Conservation (phyloP, 2,888 invertebrate species). For the Troides aeacus region DNA sequence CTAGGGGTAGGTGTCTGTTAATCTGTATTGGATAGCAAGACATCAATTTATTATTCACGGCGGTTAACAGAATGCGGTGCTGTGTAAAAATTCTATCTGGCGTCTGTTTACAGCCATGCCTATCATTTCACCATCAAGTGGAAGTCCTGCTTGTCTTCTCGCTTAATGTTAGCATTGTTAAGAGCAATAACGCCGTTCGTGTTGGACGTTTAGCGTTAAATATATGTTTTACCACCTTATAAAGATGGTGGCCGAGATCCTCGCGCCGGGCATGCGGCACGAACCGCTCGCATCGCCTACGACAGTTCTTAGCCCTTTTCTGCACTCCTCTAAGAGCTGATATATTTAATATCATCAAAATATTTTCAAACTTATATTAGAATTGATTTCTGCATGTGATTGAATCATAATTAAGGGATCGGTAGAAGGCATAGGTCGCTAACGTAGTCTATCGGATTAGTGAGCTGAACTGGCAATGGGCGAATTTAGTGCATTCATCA, state of each 20-base stretch:
- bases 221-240: slow-evolving; percentile 80
- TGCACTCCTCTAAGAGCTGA: slow-evolving; percentile 43
- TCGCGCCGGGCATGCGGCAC: slow-evolving; percentile 68
- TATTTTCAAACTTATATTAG: not conserved
- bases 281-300: slow-evolving; percentile 64
- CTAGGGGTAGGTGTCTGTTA: no score
- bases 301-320: slow-evolving; percentile 54
- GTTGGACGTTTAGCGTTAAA: slow-evolving; percentile 74
- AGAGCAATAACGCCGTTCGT: slow-evolving; percentile 50
- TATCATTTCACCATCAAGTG: not conserved
- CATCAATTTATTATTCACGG: no score
- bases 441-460: no score
- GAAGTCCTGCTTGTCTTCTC: no score
- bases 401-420: no score
- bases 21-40: no score
- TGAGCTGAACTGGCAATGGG: no score
- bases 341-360: not conserved
- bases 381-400: no score
- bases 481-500: no score
- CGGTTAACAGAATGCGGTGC: not conserved
- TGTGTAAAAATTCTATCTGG: not conserved
- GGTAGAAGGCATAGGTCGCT: no score
- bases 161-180: no score
- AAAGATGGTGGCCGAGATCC: slow-evolving; percentile 72
- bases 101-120: not conserved